Percentiles rank a stretch among this genome's conserved stretches.
Evolutionary conservation across 2,797 vertebrate genomes (phyloP).

Genomic region (Xerus rutilus): DNA sequence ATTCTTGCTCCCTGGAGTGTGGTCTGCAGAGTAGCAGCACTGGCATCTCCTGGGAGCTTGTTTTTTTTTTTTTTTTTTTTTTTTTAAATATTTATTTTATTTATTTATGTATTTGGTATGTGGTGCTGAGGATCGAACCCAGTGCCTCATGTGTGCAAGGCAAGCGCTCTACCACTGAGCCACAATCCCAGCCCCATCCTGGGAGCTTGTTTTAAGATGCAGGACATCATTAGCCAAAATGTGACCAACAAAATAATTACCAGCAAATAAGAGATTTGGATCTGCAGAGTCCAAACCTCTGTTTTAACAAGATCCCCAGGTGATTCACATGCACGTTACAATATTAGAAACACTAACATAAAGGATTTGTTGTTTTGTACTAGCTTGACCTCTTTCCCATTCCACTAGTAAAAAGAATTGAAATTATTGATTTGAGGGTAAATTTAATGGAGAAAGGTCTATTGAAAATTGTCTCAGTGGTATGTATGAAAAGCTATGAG

Average conservation of each 20-base stretch:
- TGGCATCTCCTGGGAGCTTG: too few species aligned
- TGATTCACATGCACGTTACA: background rate
- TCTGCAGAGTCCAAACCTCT: background rate
- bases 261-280: background rate
- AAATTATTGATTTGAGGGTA: background rate
- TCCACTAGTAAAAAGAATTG: background rate
- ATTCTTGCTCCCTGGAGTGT: background rate
- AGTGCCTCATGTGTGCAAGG: too few species aligned
- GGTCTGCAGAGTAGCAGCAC: background rate
- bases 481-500: background rate
- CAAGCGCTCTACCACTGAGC: too few species aligned
- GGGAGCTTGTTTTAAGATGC: background rate
- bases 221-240: background rate
- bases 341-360: background rate
- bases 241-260: background rate
- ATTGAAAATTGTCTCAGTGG: background rate
- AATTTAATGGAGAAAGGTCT: background rate
- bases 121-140: too few species aligned
- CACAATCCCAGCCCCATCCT: too few species aligned
- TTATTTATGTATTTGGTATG: too few species aligned
- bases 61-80: too few species aligned
- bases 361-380: background rate
- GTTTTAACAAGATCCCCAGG: background rate
- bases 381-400: background rate
- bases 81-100: too few species aligned